Base-by-base conservation (phyloP, 2,888 invertebrate genomes). In the Stenichneumon culpator region DNA sequence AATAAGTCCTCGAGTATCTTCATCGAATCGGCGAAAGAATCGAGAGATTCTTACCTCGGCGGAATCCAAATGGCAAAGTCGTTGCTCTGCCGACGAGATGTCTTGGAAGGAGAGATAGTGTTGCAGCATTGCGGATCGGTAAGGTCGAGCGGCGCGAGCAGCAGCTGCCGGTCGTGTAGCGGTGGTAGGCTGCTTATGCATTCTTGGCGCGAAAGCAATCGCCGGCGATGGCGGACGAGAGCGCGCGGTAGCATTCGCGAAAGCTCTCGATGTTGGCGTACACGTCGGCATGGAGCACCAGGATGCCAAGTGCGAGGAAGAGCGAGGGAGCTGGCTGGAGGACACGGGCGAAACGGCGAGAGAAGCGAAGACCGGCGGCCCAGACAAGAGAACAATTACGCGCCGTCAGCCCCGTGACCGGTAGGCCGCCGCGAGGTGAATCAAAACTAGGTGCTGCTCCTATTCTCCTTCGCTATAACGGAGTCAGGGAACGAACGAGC, bases 371-470 rank as follows among this genome's bases (percentile, higher is more conserved):
- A 83, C 82, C 75, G 72, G 77, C 67, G 39, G 75, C 73, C 86
- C 91, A 92, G 93, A 92, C 92, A 91, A 92, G 92, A 91, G 93
- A 93, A 93, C 93, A 93, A 93, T 93, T 93, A 93, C 93, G 91
- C 91, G 91, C 93, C 92, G 93, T 92, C 93, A 93, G 92, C 88
- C 89, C 87, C 91, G 91, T 92, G 92, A 92, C 92, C 92, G 91
- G 91, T 88, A 90, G 89, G 89, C 86, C 87, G 92, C 91, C 90
- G 90, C 91, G 93, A 91, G 91, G 91, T 91, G 93, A 93, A 93
- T 93, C 93, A 93, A 93, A 93, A 93, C 93, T 93, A 93, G 92
- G 90, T 83, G 80, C 78, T 81, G 75, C 72, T 47, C 69, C 60
- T 73, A 60, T 83, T 67, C 80, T 78, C 73, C 73, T 54, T 32